A percentile compares a stretch with the other conserved stretches of the same genome.
Conservation (phyloP, 2,113 vertebrate species). For the Gavialis gangeticus region DNA sequence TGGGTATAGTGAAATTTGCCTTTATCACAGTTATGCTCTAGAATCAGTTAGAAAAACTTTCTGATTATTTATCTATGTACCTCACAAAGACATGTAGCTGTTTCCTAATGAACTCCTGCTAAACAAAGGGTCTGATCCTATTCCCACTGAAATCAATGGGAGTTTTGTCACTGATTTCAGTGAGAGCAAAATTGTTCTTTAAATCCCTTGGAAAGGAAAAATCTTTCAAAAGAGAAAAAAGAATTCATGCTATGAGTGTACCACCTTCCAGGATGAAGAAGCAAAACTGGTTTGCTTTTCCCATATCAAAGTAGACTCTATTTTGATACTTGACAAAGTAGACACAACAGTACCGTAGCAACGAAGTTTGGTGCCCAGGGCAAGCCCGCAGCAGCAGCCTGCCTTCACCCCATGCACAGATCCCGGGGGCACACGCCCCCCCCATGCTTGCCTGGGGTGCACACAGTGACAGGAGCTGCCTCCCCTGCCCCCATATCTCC, state of each 20-base stretch:
- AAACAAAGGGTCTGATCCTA: not conserved
- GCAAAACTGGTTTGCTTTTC: not conserved
- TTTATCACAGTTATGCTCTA: conserved; percentile 42
- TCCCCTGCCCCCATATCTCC: no score
- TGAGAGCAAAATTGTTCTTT: accelerated
- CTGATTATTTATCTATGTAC: conserved; percentile 34
- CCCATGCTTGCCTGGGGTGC: no score
- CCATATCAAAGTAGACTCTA: accelerated
- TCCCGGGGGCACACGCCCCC: no score
- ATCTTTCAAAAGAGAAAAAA: not conserved
- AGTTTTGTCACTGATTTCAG: not conserved
- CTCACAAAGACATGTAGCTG: not conserved
- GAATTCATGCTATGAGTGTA: not conserved
- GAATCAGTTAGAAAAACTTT: not conserved
- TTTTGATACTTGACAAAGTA: not conserved
- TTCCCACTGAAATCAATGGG: accelerated
- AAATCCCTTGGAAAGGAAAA: not conserved
- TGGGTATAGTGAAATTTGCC: not conserved
- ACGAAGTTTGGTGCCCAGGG: no score
- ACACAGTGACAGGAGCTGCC: no score
- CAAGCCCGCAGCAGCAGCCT: no score
- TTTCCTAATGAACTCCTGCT: not conserved
- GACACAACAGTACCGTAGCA: no score
- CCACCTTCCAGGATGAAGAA: not conserved
- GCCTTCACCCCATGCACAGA: no score